Conservation (phyloP, 2,797 vertebrate genomes). For the Argyrosomus regius region DNA sequence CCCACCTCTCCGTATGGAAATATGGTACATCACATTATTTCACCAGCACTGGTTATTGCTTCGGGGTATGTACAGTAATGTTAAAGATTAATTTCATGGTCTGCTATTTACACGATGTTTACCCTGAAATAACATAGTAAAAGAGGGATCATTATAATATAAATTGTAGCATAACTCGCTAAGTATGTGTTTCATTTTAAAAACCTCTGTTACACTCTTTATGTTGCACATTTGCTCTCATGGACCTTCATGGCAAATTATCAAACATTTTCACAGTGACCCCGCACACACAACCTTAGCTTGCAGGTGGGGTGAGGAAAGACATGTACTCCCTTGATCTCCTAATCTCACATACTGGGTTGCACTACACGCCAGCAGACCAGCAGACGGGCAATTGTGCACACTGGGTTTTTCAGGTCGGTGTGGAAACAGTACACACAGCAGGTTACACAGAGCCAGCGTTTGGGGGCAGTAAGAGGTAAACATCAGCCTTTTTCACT, state of each 20-base stretch:
- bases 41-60: conserved; percentile 41
- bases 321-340: conserved; percentile 52
- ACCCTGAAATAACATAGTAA: conserved; percentile 48
- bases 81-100: conserved; percentile 64
- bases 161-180: conserved; percentile 28
- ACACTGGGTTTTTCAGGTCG: conserved; percentile 45
- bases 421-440: conserved; percentile 61
- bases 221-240: conserved; percentile 13
- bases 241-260: conserved; percentile 35
- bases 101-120: conserved; percentile 60
- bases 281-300: conserved; percentile 22
- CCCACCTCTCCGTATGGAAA: conserved; percentile 64
- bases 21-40: conserved; percentile 56
- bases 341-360: conserved; percentile 52
- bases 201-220: conserved; percentile 24
- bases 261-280: conserved; percentile 33
- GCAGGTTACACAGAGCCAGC: conserved; percentile 61
- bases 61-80: conserved; percentile 55
- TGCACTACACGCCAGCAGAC: conserved; percentile 37
- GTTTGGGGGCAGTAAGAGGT: conserved; percentile 64
- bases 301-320: conserved; percentile 27
- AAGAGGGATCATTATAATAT: conserved; percentile 38
- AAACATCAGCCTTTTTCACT: conserved; percentile 67
- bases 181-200: conserved; percentile 35
- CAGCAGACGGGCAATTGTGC: conserved; percentile 53